Evolutionary conservation across 2,888 invertebrate species (phyloP), one percentile per base, ranked within the genome.

Genomic region (Phengaris arion): DNA sequence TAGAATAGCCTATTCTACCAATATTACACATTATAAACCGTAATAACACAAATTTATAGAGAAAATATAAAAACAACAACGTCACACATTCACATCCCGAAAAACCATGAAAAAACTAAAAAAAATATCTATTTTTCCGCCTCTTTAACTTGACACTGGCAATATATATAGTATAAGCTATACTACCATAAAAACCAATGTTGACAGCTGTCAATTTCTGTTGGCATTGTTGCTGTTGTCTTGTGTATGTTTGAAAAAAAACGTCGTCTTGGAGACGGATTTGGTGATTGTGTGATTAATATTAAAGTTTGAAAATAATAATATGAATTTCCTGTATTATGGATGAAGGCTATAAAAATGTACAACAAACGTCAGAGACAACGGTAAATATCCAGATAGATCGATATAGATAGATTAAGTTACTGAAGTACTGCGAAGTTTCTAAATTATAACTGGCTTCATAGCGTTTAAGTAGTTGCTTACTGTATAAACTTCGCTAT

Each of bases 191-290:
- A 22, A 22, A 22, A 22, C 0, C 0, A 22, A 22, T 22, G 22
- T 15, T 51, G 13, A 35, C 51, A 52, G 64, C 64, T 64, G 64
- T 64, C 64, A 45, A 35, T 6, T 64, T 7, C 35, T 72, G 54
- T 72, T 74, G 51, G 15, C 35, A 35, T 35, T 35, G 35, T 35
- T 35, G 35, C 35, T 35, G 87, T 89, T 88, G 82, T 85, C 83
- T 81, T 85, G 78, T 77, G 77, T 79, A 81, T 81, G 72, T 79
- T 81, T 83, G 82, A 82, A 82, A 82, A 82, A 83, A 89, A 87
- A 91, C 89, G 91, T 92, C 89, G 91, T 85, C 92, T 89, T 91
- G 92, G 89, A 92, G 91, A 93, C 93, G 87, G 86, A 86, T 86
- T 88, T 88, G 81, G 84, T 87, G 86, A 83, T 87, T 84, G 74